These are phyloP conservation scores for Eubucco bourcierii DNA, from an alignment of 2,113 vertebrate genomes.

Conservation along the genomic window DNA sequence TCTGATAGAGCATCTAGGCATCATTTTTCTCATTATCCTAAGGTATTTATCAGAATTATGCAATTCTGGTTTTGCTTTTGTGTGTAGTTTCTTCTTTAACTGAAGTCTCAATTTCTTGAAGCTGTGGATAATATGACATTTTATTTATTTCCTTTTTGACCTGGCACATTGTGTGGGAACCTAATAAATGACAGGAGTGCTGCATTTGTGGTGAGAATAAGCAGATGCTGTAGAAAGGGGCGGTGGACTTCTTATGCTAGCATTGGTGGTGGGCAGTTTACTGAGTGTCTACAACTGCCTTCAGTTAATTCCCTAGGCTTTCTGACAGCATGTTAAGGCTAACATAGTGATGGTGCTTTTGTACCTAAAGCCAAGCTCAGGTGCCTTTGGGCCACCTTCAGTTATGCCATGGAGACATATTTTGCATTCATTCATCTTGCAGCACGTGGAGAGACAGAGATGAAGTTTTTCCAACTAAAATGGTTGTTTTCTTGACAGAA, in stretches of 20 bases:
- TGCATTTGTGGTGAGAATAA: not conserved
- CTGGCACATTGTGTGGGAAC: not conserved
- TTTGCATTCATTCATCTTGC: not conserved
- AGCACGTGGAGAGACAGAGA: not conserved
- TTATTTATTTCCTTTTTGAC: not conserved
- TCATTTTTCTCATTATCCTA: not conserved
- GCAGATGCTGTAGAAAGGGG: not conserved
- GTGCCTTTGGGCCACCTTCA: not conserved
- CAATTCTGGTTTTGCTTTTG: not conserved
- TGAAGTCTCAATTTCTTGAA: not conserved
- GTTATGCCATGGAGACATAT: not conserved
- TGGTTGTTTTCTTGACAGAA: not conserved
- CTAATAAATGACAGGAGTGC: not conserved
- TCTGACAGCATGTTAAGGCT: not conserved
- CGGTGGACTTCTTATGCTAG: not conserved
- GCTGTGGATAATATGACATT: not conserved
- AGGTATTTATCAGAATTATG: not conserved
- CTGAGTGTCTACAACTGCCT: not conserved
- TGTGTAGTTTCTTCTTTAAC: not conserved
- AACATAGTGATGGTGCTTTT: not conserved
- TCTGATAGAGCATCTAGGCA: not conserved
- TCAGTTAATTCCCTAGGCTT: not conserved
- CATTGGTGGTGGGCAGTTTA: not conserved
- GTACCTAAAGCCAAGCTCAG: not conserved
- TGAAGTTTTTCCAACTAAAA: not conserved